phyloP scores from a whole-genome alignment of 64 coral and sea anemone species.

The Anthopleura sola region DNA sequence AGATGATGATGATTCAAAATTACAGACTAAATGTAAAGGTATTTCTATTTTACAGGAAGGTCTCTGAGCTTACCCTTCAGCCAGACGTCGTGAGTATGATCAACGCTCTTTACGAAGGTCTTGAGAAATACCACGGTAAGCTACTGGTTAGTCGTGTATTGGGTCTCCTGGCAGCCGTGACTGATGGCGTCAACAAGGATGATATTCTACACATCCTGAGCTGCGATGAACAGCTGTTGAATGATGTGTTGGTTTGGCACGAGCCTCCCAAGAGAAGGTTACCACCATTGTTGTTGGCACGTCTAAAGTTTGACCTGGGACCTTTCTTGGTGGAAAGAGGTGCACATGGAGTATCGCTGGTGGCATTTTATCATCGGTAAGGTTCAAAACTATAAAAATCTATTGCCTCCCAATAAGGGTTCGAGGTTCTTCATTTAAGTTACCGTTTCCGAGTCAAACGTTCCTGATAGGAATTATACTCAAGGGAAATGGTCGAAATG shows the following conservation, averaged over 20 bases:
- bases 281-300: slow-evolving; percentile 43
- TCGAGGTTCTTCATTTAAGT: too few species aligned
- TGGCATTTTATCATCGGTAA: slow-evolving; percentile 53
- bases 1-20: too few species aligned
- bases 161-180: slow-evolving; percentile 22
- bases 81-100: slow-evolving; percentile 44
- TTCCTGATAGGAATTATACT: too few species aligned
- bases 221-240: slow-evolving; percentile 42
- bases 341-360: slow-evolving; percentile 30
- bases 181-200: slow-evolving; percentile 45
- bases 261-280: slow-evolving; percentile 44
- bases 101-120: slow-evolving; percentile 30
- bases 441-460: too few species aligned
- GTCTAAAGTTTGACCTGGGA: slow-evolving; percentile 37
- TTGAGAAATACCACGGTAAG: slow-evolving; percentile 55
- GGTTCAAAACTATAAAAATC: neutral
- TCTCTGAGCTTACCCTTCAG: slow-evolving; percentile 23
- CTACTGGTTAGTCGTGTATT: slow-evolving; percentile 32
- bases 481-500: too few species aligned
- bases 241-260: slow-evolving; percentile 48
- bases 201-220: slow-evolving; percentile 52
- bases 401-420: neutral
- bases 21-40: too few species aligned
- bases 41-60: slow-evolving; percentile 23
- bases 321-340: slow-evolving; percentile 57